Percentiles rank a stretch among this genome's conserved stretches.
phyloP scores from a whole-genome alignment of 2,888 invertebrate species.

The Unio pictorum region DNA sequence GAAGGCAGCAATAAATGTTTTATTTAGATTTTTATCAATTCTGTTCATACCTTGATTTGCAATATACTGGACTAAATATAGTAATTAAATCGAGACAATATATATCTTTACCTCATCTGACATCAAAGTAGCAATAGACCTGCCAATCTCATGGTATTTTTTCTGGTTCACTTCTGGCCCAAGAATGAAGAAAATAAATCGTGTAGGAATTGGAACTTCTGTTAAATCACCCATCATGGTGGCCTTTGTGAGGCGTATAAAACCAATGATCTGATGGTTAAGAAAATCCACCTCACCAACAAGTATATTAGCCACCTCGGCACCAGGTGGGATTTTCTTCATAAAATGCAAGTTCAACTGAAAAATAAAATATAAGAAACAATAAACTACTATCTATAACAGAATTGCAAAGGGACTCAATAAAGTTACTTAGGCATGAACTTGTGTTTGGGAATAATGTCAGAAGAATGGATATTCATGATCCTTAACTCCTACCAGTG shows the following conservation, averaged over 20 bases:
- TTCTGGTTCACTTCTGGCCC: conserved; percentile 78
- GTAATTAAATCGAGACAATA: not conserved
- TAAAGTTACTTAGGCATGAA: no score
- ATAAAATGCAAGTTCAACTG: conserved; percentile 66
- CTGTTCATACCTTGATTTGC: no score
- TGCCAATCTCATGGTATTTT: conserved; percentile 91
- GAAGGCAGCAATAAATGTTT: no score
- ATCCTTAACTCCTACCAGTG: no score
- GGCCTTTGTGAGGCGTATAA: conserved; percentile 90
- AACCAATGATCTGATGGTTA: conserved; percentile 92
- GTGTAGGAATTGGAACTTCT: conserved; percentile 90
- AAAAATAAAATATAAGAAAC: conserved; percentile 9
- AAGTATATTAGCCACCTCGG: conserved; percentile 97
- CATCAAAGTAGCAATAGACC: conserved; percentile 96
- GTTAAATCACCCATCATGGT: conserved; percentile 94
- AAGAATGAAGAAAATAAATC: conserved; percentile 90
- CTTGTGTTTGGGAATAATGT: no score
- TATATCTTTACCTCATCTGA: conserved; percentile 61
- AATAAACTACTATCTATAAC: no score
- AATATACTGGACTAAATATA: no score
- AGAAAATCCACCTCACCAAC: conserved; percentile 98
- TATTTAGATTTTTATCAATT: no score
- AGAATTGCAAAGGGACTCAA: no score
- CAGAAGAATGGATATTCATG: no score
- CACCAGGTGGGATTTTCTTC: conserved; percentile 95